Base-by-base conservation (phyloP, 1,140 invertebrate genomes). In the Anastatus disparis region DNA sequence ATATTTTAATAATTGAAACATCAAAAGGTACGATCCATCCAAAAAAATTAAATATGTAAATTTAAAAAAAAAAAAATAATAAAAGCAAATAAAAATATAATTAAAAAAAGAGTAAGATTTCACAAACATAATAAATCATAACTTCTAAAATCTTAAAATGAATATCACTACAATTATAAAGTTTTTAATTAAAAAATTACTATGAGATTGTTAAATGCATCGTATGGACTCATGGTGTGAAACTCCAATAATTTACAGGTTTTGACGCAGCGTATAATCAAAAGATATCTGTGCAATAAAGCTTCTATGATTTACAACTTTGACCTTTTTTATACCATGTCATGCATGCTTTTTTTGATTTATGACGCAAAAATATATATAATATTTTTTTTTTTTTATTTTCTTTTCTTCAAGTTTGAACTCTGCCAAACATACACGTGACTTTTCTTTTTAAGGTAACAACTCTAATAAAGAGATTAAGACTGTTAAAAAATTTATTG, bases 301-400 rank as follows among this genome's bases (percentile, higher is more conserved):
- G 65, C 31, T 59, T 58, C 31, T 59, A 68, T 48, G 65, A 68
- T 59, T 68, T 68, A 68, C 13, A 13, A 17, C 44, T 44, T 50
- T 50, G 42, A 48, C 52, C 26, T 68, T 48, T 67, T 68, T 68
- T 46, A 67, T 31, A 29, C 24, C 24, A n/a, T 27, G 40, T 9
- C 64, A n/a, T 67, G 10, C 24, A 22, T 26, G 26, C 40, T 56
- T n/a, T n/a, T n/a, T n/a, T 15, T 67, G 64, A 67, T 67, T 67
- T 67, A 67, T 67, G 64, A 9, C 58, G 12, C n/a, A 38, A 63
- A 63, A n/a, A n/a, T n/a, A n/a, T n/a, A n/a, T n/a, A n/a, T n/a
- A n/a, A n/a, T n/a, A n/a, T n/a, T n/a, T n/a, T n/a, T n/a, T n/a
- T n/a, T n/a, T n/a, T n/a, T n/a, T n/a, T n/a, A n/a, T n/a, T n/a